Evolutionary conservation across 2,113 vertebrate genomes (phyloP), one percentile per base, ranked within the genome.

Genomic region (Deroptyus accipitrinus): DNA sequence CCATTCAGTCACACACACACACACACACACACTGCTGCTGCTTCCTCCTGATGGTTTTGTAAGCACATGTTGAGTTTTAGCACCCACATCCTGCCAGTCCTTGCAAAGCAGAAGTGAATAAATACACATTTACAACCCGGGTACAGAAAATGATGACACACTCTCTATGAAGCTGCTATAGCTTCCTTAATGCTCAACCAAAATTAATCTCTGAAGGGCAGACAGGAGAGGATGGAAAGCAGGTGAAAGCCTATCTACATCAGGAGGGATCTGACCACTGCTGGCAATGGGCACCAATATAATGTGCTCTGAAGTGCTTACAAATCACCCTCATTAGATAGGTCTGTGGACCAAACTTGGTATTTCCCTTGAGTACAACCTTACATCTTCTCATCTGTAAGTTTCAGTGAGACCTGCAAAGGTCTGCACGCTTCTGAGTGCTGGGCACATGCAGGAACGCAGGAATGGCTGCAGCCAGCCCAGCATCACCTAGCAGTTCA

Each of bases 81-180:
- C 83, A 77, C 69, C 89, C 94, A 97, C 95, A 97, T 97, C 94
- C 96, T 97, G 97, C 67, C 55, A 25, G 59, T 17, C 52, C 69
- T 67, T 39, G 79, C 90, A 92, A 94, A 95, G 94, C 88, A 96
- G 86, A 96, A 96, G 86, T 80, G 88, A 94, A 73, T 33, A 51
- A 78, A 73, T 11, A 30, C 48, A 39, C 59, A 8, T 68, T 35
- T 77, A 80, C 72, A 48, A 61, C 28, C 10, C 20, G 1, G 1
- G 15, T 19, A 30, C 64, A n/a, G 51, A 91, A 88, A 78, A 63
- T 3, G 24, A 70, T 0, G 18, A 78, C 66, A 59, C 16, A 8
- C 6, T 37, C 68, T 46, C 5, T 30, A 23, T 44, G 25, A 76
- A 61, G n/a, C 19, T 37, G 59, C 20, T 61, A 61, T 25, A 61